Evolutionary conservation across 1,140 invertebrate species (phyloP).

Genomic region (Drosophila pachea): DNA sequence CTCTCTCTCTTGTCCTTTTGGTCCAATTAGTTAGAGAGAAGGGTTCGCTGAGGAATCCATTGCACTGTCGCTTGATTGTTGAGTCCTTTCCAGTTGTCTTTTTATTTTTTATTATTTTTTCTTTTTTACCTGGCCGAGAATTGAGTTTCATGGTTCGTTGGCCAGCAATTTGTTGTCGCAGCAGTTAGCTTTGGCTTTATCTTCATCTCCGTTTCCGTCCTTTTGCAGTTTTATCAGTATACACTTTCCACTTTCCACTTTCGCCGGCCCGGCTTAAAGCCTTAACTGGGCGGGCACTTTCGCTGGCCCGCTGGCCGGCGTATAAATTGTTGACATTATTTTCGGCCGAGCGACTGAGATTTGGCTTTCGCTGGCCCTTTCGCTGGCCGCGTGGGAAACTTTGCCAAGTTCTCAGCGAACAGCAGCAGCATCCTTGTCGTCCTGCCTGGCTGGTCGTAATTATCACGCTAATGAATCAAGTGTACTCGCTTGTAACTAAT

Average conservation of each 20-base stretch:
- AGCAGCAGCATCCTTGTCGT: conserved; percentile 13
- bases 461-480: conserved; percentile 76
- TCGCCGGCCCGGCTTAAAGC: conserved; percentile 19
- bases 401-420: conserved; percentile 52
- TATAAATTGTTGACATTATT: conserved; percentile 55
- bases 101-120: not conserved
- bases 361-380: conserved; percentile 22
- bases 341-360: conserved; percentile 40
- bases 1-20: conserved; percentile 42
- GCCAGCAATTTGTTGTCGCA: conserved; percentile 68
- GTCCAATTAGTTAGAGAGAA: conserved; percentile 59
- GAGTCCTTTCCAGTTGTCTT: conserved; percentile 9
- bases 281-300: conserved; percentile 12
- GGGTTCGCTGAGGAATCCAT: conserved; percentile 20
- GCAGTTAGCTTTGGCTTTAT: conserved; percentile 60
- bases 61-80: conserved; percentile 7
- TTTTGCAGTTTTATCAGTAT: conserved; percentile 15
- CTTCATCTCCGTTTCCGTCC: conserved; percentile 31
- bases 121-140: conserved; percentile 54
- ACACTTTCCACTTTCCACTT: conserved; percentile 8
- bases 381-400: conserved; percentile 59
- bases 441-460: conserved; percentile 58
- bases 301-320: conserved; percentile 12
- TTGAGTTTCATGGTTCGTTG: conserved; percentile 63
- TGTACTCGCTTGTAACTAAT: conserved; percentile 73